These are phyloP conservation scores for Crotalus adamanteus DNA, from an alignment of 2,797 vertebrate genomes.

Conservation along the genomic window DNA sequence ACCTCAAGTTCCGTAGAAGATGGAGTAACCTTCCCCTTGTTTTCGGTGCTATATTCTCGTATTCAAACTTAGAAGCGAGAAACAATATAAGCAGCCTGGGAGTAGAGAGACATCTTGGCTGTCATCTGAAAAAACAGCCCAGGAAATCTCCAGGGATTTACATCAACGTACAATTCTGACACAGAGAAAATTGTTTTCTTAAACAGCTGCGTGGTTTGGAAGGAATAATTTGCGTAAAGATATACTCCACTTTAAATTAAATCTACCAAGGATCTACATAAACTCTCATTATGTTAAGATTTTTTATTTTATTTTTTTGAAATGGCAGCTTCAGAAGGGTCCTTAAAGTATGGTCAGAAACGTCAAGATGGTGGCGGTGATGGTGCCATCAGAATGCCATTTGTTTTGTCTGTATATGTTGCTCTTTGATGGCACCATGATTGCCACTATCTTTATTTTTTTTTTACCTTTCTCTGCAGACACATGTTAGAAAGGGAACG, in stretches of 20 bases:
- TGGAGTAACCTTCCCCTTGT: background rate
- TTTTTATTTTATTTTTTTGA: accelerated
- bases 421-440: background rate
- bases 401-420: background rate
- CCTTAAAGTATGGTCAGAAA: background rate
- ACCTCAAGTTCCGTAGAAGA: background rate
- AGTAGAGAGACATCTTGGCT: slow-evolving; percentile 31
- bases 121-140: accelerated
- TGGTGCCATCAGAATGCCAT: background rate
- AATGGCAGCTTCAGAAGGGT: background rate
- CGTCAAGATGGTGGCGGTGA: background rate
- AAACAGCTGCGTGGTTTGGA: slow-evolving; percentile 54
- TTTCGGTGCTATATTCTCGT: background rate
- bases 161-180: slow-evolving; percentile 1
- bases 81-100: background rate
- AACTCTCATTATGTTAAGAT: background rate
- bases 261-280: slow-evolving; percentile 21
- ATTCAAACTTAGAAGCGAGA: background rate
- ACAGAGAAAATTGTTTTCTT: slow-evolving; percentile 54
- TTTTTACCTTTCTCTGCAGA: background rate
- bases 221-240: slow-evolving; percentile 59
- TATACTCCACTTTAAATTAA: slow-evolving; percentile 49
- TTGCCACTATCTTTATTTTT: background rate
- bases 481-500: background rate
- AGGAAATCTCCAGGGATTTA: background rate